These are phyloP conservation scores for Littorina saxatilis DNA, from an alignment of 1,140 invertebrate species.

Conservation along the genomic window DNA sequence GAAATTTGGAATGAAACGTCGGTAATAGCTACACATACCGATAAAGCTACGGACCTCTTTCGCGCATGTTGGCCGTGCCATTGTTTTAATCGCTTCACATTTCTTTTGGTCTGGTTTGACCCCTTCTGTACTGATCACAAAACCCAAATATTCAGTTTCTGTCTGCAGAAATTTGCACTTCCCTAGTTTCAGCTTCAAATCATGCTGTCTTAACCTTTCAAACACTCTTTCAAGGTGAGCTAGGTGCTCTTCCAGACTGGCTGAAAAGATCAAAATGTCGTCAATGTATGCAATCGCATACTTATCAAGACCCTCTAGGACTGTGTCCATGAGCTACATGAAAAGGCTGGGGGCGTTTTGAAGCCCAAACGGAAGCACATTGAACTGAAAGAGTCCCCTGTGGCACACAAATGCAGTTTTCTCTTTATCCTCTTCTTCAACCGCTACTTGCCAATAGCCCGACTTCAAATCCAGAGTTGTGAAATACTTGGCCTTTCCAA, in stretches of 20 bases:
- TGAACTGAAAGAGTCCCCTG: constrained; percentile 48
- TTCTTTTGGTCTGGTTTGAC: constrained; percentile 46
- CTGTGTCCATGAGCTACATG: constrained; percentile 52
- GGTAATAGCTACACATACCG: constrained; percentile 76
- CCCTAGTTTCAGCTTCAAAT: constrained; percentile 40
- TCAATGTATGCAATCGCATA: constrained; percentile 46
- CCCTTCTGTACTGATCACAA: constrained; percentile 37
- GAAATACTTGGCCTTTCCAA: constrained; percentile 51
- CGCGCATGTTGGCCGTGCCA: constrained; percentile 65
- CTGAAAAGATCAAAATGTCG: constrained; percentile 48
- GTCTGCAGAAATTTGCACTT: constrained; percentile 45
- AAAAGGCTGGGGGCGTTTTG: constrained; percentile 53
- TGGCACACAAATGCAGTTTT: constrained; percentile 67
- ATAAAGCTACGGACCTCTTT: constrained; percentile 75
- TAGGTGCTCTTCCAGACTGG: constrained; percentile 35
- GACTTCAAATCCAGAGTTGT: constrained; percentile 50
- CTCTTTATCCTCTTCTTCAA: constrained; percentile 64
- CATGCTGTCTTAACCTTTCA: constrained; percentile 50
- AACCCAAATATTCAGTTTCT: constrained; percentile 51
- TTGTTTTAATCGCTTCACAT: constrained; percentile 46
- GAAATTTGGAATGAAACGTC: constrained; percentile 74
- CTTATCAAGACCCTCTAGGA: constrained; percentile 37
- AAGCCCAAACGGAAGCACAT: constrained; percentile 53
- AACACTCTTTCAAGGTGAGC: constrained; percentile 54
- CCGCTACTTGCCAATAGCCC: constrained; percentile 73